These are phyloP conservation scores for Gonatopus flavifemur DNA, from an alignment of 1,140 invertebrate genomes.

Conservation along the genomic window DNA sequence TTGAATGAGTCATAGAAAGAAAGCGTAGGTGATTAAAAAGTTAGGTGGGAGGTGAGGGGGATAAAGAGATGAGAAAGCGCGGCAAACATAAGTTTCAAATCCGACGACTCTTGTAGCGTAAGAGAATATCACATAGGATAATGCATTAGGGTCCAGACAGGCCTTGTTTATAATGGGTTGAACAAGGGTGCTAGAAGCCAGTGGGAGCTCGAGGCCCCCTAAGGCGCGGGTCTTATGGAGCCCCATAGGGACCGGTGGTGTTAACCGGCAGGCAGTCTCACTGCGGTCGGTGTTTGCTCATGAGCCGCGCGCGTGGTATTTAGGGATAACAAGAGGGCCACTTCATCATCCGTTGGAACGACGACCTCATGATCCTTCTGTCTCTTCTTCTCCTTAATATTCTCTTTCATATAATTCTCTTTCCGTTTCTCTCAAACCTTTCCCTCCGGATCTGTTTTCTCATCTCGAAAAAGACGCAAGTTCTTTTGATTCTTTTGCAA, in stretches of 20 bases:
- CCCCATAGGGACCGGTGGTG: conserved; percentile 44
- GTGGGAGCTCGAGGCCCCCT: conserved; percentile 51
- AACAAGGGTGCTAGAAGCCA: conserved; percentile 58
- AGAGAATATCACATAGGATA: conserved; percentile 39
- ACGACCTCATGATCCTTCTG: conserved; percentile 34
- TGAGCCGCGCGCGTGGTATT: conserved; percentile 55
- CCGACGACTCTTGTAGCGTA: conserved; percentile 21
- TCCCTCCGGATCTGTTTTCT: not conserved
- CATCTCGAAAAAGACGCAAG: too few relatives aligned
- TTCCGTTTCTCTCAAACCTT: conserved; percentile 14
- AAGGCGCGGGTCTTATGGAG: conserved; percentile 49
- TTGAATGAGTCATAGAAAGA: too few relatives aligned
- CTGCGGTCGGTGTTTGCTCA: conserved; percentile 53
- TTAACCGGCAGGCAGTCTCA: conserved; percentile 50
- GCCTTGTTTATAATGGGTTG: conserved; percentile 57
- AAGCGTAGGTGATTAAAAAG: conserved; percentile 6
- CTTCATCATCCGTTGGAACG: conserved; percentile 50
- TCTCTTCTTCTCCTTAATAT: not conserved
- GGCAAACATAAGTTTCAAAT: conserved; percentile 38
- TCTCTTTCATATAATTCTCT: conserved; percentile 2
- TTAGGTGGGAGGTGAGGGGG: conserved; percentile 22
- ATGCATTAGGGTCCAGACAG: conserved; percentile 47
- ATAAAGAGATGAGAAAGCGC: conserved; percentile 23
- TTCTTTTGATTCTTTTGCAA: too few relatives aligned
- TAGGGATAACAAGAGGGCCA: conserved; percentile 56